phyloP scores from a whole-genome alignment of 1,140 invertebrate species.

The Lordiphosa collinella region DNA sequence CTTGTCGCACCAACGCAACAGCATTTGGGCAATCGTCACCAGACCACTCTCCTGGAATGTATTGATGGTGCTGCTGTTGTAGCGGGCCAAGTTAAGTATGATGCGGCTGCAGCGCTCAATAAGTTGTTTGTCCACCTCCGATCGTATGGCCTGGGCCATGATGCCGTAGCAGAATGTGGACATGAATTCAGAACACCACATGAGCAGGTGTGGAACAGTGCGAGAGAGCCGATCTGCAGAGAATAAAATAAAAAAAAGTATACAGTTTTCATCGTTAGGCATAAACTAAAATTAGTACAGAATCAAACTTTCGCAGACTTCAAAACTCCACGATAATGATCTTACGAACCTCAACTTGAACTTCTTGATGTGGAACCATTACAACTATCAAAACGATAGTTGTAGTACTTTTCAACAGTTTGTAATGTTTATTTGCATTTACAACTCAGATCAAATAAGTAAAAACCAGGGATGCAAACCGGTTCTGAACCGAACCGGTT shows the following conservation, averaged over 20 bases:
- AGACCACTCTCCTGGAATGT: constrained; percentile 71
- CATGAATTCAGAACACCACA: constrained; percentile 72
- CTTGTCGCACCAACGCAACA: constrained; percentile 84
- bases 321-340: too few relatives aligned
- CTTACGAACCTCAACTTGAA: too few relatives aligned
- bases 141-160: constrained; percentile 79
- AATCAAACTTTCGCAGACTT: too few relatives aligned
- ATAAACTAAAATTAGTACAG: too few relatives aligned
- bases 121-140: constrained; percentile 77
- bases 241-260: constrained; percentile 1
- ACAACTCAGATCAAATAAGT: too few relatives aligned
- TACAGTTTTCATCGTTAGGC: too few relatives aligned
- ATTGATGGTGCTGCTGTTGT: constrained; percentile 64
- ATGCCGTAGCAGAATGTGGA: constrained; percentile 77
- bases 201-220: constrained; percentile 71
- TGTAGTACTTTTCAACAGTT: too few relatives aligned
- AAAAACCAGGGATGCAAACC: too few relatives aligned
- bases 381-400: too few relatives aligned
- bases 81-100: constrained; percentile 76
- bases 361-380: too few relatives aligned
- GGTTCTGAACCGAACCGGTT: too few relatives aligned
- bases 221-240: constrained; percentile 68
- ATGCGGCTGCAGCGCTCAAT: constrained; percentile 78
- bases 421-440: too few relatives aligned
- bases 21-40: constrained; percentile 79